These are phyloP conservation scores for Peromyscus attwateri DNA, from an alignment of 2,797 vertebrate genomes.

Conservation along the genomic window DNA sequence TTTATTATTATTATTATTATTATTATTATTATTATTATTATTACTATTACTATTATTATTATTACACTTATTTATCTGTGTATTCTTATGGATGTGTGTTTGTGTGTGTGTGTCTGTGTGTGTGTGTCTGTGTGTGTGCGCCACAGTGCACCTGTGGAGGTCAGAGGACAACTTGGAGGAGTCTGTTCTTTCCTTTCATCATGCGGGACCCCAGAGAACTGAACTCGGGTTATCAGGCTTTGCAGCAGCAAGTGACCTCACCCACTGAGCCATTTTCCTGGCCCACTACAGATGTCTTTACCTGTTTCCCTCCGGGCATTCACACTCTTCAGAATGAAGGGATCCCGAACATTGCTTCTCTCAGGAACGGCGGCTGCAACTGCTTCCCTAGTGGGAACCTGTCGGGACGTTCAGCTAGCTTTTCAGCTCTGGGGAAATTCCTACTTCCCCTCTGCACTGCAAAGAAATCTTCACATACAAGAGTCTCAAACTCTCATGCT, in stretches of 20 bases:
- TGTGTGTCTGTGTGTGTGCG: no score
- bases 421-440: conserved; percentile 10
- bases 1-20: not conserved
- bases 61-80: not conserved
- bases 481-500: not conserved
- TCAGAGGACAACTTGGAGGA: not conserved
- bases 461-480: not conserved
- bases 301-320: not conserved
- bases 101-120: no score
- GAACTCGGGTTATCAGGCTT: not conserved
- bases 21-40: not conserved
- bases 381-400: not conserved
- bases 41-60: not conserved
- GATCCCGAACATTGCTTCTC: not conserved
- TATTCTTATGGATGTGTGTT: no score
- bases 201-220: not conserved
- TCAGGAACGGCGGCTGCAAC: not conserved
- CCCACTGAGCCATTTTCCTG: not conserved
- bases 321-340: not conserved
- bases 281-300: not conserved
- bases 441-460: conserved; percentile 41
- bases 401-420: not conserved
- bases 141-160: no score
- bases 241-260: not conserved
- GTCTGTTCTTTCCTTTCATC: not conserved